Evolutionary conservation across 2,113 vertebrate species (phyloP).

Genomic region (Lepisosteus oculatus): DNA sequence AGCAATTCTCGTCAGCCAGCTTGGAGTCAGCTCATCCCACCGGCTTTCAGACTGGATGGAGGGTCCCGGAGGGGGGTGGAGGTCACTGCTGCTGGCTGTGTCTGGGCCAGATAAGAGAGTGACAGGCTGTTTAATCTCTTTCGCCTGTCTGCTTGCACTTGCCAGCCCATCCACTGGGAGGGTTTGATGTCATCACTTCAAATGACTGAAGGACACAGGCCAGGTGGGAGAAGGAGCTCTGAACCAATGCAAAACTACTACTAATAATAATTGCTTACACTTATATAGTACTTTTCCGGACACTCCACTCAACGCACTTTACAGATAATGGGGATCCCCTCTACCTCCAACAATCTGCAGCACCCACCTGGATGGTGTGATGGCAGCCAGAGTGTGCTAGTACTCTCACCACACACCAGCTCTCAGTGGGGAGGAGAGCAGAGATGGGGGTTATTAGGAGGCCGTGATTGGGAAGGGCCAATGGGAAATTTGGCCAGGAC

Average conservation of each 20-base stretch:
- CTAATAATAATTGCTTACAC: too few relatives aligned
- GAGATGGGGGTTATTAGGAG: too few relatives aligned
- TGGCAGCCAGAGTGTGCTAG: too few relatives aligned
- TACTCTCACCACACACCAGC: too few relatives aligned
- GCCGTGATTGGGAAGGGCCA: too few relatives aligned
- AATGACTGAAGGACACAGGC: conserved; percentile 11
- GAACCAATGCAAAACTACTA: neutral
- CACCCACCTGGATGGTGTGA: too few relatives aligned
- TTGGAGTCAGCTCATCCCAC: conserved; percentile 17
- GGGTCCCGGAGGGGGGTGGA: conserved; percentile 29
- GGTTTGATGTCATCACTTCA: conserved; percentile 23
- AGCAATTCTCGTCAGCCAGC: conserved; percentile 20
- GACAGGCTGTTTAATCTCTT: conserved; percentile 31
- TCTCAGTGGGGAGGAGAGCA: too few relatives aligned
- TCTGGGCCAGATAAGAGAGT: conserved; percentile 35
- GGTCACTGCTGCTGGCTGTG: conserved; percentile 14
- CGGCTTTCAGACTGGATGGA: conserved; percentile 25
- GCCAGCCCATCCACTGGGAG: conserved; percentile 14
- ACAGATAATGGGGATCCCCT: too few relatives aligned
- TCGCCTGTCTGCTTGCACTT: conserved; percentile 26
- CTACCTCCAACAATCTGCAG: too few relatives aligned
- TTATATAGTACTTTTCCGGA: too few relatives aligned
- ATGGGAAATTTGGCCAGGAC: too few relatives aligned
- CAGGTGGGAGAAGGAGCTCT: neutral
- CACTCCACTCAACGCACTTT: too few relatives aligned